phyloP scores from a whole-genome alignment of 2,797 vertebrate species.

The Syngnathus acus region DNA sequence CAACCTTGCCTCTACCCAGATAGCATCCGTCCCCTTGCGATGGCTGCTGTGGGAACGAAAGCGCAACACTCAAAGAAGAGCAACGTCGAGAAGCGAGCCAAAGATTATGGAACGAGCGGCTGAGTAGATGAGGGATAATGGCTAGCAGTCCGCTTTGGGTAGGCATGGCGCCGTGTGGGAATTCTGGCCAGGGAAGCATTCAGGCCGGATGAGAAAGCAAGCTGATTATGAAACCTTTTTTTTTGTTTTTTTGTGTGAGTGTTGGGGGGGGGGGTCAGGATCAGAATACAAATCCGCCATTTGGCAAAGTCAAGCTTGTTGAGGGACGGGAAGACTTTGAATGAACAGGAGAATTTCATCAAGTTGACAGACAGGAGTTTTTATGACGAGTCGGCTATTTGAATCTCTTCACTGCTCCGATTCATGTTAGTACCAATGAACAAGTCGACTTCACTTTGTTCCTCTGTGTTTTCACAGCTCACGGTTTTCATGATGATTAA shows the following conservation, averaged over 20 bases:
- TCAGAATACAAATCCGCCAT: slow-evolving; percentile 50
- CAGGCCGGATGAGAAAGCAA: slow-evolving; percentile 49
- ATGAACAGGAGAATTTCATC: background rate
- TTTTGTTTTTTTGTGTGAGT: slow-evolving; percentile 19
- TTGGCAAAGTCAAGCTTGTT: slow-evolving; percentile 20
- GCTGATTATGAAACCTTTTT: slow-evolving; percentile 55
- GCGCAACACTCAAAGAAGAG: slow-evolving; percentile 2
- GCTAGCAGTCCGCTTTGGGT: slow-evolving; percentile 38
- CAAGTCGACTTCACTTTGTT: slow-evolving; percentile 21
- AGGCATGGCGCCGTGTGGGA: slow-evolving; percentile 38
- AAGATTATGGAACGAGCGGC: slow-evolving; percentile 49
- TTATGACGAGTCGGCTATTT: too few relatives aligned
- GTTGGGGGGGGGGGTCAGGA: slow-evolving; percentile 30
- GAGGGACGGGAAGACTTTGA: slow-evolving; percentile 25
- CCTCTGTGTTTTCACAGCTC: slow-evolving; percentile 21
- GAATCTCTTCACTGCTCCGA: slow-evolving; percentile 12
- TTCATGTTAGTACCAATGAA: slow-evolving; percentile 31
- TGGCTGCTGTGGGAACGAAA: slow-evolving; percentile 1
- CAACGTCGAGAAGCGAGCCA: slow-evolving; percentile 26
- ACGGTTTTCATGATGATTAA: slow-evolving; percentile 44
- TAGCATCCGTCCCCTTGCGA: background rate
- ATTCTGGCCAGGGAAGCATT: slow-evolving; percentile 40
- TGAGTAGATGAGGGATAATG: slow-evolving; percentile 56
- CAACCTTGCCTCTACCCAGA: background rate
- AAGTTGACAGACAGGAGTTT: background rate